These are phyloP conservation scores for Elymnias hypermnestra DNA, from an alignment of 1,140 invertebrate species.

Conservation along the genomic window DNA sequence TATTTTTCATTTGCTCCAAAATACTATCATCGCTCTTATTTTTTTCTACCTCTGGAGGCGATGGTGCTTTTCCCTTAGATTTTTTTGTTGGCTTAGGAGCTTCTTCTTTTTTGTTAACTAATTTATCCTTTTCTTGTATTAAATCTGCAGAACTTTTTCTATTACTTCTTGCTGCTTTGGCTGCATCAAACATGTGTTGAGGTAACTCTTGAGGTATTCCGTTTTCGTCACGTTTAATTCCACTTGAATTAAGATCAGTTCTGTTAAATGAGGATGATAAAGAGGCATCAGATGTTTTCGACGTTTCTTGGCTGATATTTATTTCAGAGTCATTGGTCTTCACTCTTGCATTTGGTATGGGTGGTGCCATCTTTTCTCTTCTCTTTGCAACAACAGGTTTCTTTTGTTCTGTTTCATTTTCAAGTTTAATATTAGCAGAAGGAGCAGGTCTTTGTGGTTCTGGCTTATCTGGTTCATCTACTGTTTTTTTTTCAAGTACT, in stretches of 20 bases:
- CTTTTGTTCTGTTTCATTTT: conserved; percentile 60
- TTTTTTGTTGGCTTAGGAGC: conserved; percentile 76
- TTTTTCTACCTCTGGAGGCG: conserved; percentile 75
- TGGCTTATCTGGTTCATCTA: conserved; percentile 74
- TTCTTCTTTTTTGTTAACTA: conserved; percentile 67
- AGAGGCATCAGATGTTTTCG: conserved; percentile 43
- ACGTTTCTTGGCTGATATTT: conserved; percentile 40
- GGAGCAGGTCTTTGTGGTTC: conserved; percentile 48
- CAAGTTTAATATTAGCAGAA: conserved; percentile 48
- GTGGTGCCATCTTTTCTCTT: conserved; percentile 70
- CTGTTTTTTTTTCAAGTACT: conserved; percentile 58
- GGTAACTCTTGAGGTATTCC: conserved; percentile 81
- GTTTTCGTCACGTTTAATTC: conserved; percentile 77
- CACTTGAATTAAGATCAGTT: conserved; percentile 73
- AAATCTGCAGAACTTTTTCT: conserved; percentile 75
- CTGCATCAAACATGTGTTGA: conserved; percentile 83
- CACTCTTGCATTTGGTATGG: conserved; percentile 65
- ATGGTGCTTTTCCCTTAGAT: conserved; percentile 84
- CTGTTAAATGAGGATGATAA: conserved; percentile 45
- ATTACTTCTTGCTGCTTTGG: conserved; percentile 81
- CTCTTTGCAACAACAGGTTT: conserved; percentile 73
- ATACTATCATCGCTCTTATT: conserved; percentile 67
- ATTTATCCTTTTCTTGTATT: conserved; percentile 50
- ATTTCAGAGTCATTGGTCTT: conserved; percentile 45
- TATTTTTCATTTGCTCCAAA: conserved; percentile 56